A percentile compares a stretch with the other conserved stretches of the same genome.
Conservation (phyloP, 2,113 vertebrate genomes). For the Oceanites oceanicus region DNA sequence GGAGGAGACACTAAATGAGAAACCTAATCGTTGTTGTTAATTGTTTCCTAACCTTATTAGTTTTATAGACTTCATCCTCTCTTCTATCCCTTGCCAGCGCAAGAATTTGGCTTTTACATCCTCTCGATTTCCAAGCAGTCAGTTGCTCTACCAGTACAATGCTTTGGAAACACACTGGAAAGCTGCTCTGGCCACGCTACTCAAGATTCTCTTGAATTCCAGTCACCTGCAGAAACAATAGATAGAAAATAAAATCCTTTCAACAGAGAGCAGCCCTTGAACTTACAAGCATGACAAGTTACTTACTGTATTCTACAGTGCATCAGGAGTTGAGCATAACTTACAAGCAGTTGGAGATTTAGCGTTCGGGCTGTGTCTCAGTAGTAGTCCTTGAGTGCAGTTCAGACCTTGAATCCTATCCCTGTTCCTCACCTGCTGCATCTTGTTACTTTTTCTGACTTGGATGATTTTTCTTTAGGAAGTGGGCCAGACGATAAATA, state of each 20-base stretch:
- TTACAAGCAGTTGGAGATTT: background rate
- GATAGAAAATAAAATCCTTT: background rate
- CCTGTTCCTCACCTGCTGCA: background rate
- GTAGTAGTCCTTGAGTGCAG: background rate
- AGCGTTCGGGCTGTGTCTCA: background rate
- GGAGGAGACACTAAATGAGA: background rate
- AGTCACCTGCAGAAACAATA: background rate
- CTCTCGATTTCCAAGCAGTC: background rate
- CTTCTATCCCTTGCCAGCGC: background rate
- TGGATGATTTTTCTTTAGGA: background rate
- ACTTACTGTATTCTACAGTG: background rate
- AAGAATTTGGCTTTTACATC: background rate
- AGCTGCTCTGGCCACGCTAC: background rate
- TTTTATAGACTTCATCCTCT: background rate
- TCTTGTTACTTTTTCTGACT: background rate
- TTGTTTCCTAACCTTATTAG: background rate
- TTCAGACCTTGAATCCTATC: background rate
- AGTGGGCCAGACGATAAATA: background rate
- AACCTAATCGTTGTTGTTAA: fast-evolving
- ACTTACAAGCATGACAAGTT: background rate
- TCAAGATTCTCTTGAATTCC: background rate
- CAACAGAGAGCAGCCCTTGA: background rate
- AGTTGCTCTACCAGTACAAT: background rate
- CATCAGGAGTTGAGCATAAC: background rate
- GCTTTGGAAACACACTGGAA: background rate